Base-by-base conservation (phyloP, 30 jellyfish, hydroid and myxozoan species). In the Hydra vulgaris region DNA sequence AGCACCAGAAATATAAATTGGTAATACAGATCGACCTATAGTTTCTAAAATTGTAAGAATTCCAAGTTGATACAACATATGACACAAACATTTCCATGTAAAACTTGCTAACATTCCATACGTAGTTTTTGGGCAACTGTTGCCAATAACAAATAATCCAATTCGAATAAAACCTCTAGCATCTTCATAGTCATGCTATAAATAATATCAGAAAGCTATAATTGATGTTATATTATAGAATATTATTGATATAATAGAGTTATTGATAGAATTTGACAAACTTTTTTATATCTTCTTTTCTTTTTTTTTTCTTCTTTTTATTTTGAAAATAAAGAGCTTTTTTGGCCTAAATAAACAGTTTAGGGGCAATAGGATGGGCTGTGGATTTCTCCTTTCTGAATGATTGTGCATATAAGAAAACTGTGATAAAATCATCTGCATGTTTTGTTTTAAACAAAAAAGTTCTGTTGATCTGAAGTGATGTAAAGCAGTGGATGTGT, bases 151-250 rank as follows among this genome's bases (percentile, higher is more conserved):
- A 26, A 80, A 80, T 55, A 80, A 80, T 80, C 81, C 87, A 70
- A 80, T 80, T 26, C 87, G 87, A n/a, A 80, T 27, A 0, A 70
- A 66, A 21, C 84, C 72, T 7, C 70, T 67, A 8, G 87, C 87
- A 70, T 80, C 87, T 67, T 80, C 84, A 70, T 80, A 80, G 25
- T 80, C 87, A 80, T 78, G 85, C 85, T 78, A 61, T 19, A 68
- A 78, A 26, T 26, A 76, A 76, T 27, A 76, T 56, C n/a, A n/a
- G n/a, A n/a, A n/a, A n/a, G n/a, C n/a, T n/a, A n/a, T 61, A 61
- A 61, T 61, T 61, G 19, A 17, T 0, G 72, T 18, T n/a, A 61
- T 61, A 61, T 61, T 61, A 21, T 18, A 0, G 72, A n/a, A 61
- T 18, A 61, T 0, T 61, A 17, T 61, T 21, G 18, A 61, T 0